Conservation (phyloP, 2,797 vertebrate species). For the Sternotherus odoratus region DNA sequence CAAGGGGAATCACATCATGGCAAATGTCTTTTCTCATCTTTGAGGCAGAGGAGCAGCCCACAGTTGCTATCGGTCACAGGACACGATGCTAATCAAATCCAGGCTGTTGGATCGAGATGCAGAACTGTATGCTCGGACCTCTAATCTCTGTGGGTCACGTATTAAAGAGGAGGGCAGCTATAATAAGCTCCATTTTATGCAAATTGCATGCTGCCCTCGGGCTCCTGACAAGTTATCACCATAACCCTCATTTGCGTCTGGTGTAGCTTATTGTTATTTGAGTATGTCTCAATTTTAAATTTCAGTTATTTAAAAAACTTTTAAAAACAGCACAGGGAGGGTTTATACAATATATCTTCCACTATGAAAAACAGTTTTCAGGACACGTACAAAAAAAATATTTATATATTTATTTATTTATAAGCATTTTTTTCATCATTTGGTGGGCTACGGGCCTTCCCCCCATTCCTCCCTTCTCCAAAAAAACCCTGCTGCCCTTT, state of each 20-base stretch:
- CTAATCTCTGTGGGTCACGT: fast-evolving
- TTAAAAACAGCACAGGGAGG: neutral
- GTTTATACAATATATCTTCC: fast-evolving
- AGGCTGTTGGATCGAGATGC: neutral
- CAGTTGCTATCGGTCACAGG: fast-evolving
- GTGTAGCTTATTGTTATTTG: neutral
- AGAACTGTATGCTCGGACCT: neutral
- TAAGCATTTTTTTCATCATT: neutral
- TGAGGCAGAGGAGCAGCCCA: neutral
- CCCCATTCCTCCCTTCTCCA: neutral
- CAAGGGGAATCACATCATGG: neutral
- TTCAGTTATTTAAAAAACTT: neutral
- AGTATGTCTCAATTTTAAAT: fast-evolving
- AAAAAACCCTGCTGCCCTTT: neutral
- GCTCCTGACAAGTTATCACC: neutral
- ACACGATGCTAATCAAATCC: fast-evolving
- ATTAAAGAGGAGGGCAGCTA: fast-evolving
- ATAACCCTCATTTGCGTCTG: fast-evolving
- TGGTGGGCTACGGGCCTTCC: neutral
- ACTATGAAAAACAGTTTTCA: neutral
- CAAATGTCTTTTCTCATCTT: neutral
- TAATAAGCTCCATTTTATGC: fast-evolving
- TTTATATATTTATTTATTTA: neutral
- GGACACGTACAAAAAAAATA: neutral
- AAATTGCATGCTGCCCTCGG: fast-evolving